phyloP scores from a whole-genome alignment of 2,113 vertebrate species.

The Neogobius melanostomus region DNA sequence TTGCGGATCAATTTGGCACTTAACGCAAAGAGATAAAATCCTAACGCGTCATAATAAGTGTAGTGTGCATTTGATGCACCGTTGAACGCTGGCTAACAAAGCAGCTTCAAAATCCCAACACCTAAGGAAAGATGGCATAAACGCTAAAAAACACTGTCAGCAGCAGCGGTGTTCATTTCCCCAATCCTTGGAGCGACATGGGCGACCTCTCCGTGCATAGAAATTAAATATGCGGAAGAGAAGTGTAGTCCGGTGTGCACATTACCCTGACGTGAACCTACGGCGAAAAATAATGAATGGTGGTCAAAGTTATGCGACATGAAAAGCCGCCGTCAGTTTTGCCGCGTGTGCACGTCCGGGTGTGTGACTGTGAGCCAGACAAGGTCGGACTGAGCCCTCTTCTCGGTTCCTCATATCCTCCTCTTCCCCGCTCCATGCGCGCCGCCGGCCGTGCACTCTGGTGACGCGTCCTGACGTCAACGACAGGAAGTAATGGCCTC shows the following conservation, averaged over 20 bases:
- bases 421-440: conserved; percentile 40
- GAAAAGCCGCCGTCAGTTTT: conserved; percentile 42
- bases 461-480: conserved; percentile 68
- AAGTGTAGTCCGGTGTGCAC: conserved; percentile 52
- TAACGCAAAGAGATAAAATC: conserved; percentile 10
- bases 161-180: conserved; percentile 47
- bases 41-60: conserved; percentile 54
- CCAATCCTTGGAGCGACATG: conserved; percentile 50
- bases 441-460: conserved; percentile 40
- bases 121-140: conserved; percentile 1
- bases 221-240: conserved; percentile 77
- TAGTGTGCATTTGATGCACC: conserved; percentile 22
- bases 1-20: conserved; percentile 64
- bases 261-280: conserved; percentile 39
- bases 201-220: conserved; percentile 59
- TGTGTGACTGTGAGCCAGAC: conserved; percentile 54
- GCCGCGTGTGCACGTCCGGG: conserved; percentile 47
- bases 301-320: conserved; percentile 44
- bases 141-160: conserved; percentile 32
- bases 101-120: conserved; percentile 14
- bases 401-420: conserved; percentile 47
- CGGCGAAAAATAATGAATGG: conserved; percentile 48
- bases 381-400: conserved; percentile 62
- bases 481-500: conserved; percentile 46
- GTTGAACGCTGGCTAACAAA: background rate